phyloP scores from a whole-genome alignment of 2,888 invertebrate genomes.

The Pinctada fucata region DNA sequence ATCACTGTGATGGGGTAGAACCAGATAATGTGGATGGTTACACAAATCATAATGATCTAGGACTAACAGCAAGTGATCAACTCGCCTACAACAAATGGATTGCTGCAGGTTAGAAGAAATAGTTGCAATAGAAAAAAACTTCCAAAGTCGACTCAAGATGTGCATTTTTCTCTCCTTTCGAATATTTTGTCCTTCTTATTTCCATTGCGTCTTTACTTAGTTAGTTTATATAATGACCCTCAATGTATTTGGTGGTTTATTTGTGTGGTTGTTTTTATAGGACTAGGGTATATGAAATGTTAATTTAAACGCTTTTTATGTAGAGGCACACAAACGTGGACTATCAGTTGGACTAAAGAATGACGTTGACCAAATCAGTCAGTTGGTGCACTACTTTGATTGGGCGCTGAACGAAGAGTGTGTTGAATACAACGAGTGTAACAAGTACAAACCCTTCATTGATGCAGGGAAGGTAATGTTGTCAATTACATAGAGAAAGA shows the following conservation, averaged over 20 bases:
- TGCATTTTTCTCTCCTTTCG: no score
- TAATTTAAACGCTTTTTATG: neutral
- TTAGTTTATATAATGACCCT: no score
- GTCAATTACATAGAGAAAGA: neutral
- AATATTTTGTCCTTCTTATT: no score
- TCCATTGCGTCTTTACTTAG: no score
- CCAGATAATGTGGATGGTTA: conserved; percentile 59
- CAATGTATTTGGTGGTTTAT: neutral
- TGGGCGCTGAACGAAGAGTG: conserved; percentile 62
- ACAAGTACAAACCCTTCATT: conserved; percentile 49
- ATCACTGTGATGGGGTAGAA: conserved; percentile 59
- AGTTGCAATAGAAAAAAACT: neutral
- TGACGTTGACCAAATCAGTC: conserved; percentile 51
- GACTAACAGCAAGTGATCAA: conserved; percentile 49
- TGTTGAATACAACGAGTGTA: conserved; percentile 52
- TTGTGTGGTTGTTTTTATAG: neutral
- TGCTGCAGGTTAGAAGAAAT: conserved; percentile 36
- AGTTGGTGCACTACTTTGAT: conserved; percentile 53
- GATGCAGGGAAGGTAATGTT: conserved; percentile 50
- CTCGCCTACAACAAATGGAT: conserved; percentile 56
- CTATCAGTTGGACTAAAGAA: conserved; percentile 61
- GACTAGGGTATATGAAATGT: conserved; percentile 1
- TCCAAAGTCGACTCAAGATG: neutral
- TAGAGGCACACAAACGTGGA: conserved; percentile 52
- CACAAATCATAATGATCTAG: conserved; percentile 45